These are phyloP conservation scores for Mus caroli DNA, from an alignment of 2,797 vertebrate species.

Conservation along the genomic window DNA sequence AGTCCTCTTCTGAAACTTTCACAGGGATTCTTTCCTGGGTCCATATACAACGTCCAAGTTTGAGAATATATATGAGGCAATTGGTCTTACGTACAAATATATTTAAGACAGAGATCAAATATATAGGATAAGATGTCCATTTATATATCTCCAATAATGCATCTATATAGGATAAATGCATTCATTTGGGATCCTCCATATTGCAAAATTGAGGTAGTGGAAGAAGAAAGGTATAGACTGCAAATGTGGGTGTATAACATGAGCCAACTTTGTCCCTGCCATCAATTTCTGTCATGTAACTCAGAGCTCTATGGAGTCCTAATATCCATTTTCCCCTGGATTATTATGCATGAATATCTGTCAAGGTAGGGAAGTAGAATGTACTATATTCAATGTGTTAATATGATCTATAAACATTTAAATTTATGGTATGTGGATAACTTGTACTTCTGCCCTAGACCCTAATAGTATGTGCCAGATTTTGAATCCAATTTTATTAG, in stretches of 20 bases:
- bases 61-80: not conserved
- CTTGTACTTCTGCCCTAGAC: not conserved
- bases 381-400: not conserved
- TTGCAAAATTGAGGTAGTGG: not conserved
- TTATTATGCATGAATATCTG: not conserved
- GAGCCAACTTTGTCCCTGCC: not conserved
- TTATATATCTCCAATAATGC: not conserved
- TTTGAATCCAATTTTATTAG: not conserved
- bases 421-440: not conserved
- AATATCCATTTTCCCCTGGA: not conserved
- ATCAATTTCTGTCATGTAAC: not conserved
- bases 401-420: slow-evolving; percentile 27
- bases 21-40: not conserved
- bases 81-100: not conserved
- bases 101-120: not conserved
- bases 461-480: not conserved
- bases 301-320: not conserved
- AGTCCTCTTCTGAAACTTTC: not conserved
- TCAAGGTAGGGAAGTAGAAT: not conserved
- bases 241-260: not conserved
- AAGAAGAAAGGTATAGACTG: not conserved
- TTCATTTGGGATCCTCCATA: not conserved
- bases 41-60: not conserved
- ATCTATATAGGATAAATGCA: not conserved
- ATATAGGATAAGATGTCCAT: not conserved